These are phyloP conservation scores for Limenitis camilla DNA, from an alignment of 2,888 invertebrate genomes.

Conservation along the genomic window DNA sequence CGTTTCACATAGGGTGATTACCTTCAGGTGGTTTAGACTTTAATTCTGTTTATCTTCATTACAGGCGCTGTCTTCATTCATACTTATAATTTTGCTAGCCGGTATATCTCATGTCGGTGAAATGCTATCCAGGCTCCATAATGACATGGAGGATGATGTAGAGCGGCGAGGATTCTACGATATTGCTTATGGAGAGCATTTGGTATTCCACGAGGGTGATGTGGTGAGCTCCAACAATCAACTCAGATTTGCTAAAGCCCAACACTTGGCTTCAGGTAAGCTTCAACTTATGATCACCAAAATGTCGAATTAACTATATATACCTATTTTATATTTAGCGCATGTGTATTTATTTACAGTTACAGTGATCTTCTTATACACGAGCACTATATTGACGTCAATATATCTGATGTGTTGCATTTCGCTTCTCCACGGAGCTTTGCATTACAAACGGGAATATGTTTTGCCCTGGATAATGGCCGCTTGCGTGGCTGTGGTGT, in stretches of 20 bases:
- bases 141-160: conserved; percentile 69
- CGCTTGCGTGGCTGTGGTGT: conserved; percentile 52
- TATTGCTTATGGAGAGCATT: conserved; percentile 47
- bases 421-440: conserved; percentile 63
- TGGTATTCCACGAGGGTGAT: conserved; percentile 54
- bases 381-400: conserved; percentile 59
- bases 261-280: conserved; percentile 65
- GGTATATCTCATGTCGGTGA: conserved; percentile 67
- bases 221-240: conserved; percentile 66
- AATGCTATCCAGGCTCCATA: conserved; percentile 65
- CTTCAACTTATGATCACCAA: conserved; percentile 38
- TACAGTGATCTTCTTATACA: conserved; percentile 64
- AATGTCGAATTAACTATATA: background rate
- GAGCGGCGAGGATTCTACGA: conserved; percentile 61
- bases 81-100: conserved; percentile 62
- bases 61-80: conserved; percentile 66
- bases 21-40: background rate
- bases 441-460: conserved; percentile 62
- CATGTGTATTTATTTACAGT: conserved; percentile 35
- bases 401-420: conserved; percentile 67
- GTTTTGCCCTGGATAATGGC: conserved; percentile 65
- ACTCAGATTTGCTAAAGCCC: conserved; percentile 65
- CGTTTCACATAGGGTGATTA: background rate
- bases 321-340: background rate
- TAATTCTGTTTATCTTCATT: conserved; percentile 6